Evolutionary conservation across 2,888 invertebrate species (phyloP), one percentile per base, ranked within the genome.

Genomic region (Cepaea hortensis): DNA sequence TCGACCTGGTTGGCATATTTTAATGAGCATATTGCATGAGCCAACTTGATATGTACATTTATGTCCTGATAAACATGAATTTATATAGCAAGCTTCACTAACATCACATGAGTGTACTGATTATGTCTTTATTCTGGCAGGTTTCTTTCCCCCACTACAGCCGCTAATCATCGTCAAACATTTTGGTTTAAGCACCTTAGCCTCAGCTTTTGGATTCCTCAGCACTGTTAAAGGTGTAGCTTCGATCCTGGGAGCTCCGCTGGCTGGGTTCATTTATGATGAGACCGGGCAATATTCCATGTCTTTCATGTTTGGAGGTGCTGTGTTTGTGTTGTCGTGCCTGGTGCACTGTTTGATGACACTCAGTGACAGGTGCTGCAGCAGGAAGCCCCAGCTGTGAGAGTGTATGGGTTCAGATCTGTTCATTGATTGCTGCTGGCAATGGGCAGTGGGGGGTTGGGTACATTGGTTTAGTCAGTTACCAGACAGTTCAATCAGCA

Each of bases 131-230:
- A 35, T 68, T 65, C 48, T 77, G n/a, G 6, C 85, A 88, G 88
- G 88, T 65, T 85, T 84, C 81, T 88, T 88, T 77, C 87, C 88
- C 11, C 88, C 88, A 55, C 72, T 88, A 20, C 88, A 88, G 84
- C 87, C 88, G 3, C 77, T 88, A 18, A 84, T 88, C 65, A 81
- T 88, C 48, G 87, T 87, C 62, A 82, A 88, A 80, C 85, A 88
- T 77, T 85, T 88, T 83, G 88, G 88, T 20, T 48, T 88, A 23
- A 81, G 70, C 3, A 84, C 87, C n/a, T 81, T 88, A 72, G 85
- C 85, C 18, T 85, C 88, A n/a, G 85, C 84, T n/a, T 88, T 88
- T 65, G 88, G 88, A 23, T 85, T 85, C 65, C 81, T 88, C 61
- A 87, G 80, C 35, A 76, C 85, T 18, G 50, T 88, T 50, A 88